Percentiles rank a stretch among this genome's conserved stretches.
Evolutionary conservation across 2,888 invertebrate genomes (phyloP).

Genomic region (Tricholauxania praeusta): DNA sequence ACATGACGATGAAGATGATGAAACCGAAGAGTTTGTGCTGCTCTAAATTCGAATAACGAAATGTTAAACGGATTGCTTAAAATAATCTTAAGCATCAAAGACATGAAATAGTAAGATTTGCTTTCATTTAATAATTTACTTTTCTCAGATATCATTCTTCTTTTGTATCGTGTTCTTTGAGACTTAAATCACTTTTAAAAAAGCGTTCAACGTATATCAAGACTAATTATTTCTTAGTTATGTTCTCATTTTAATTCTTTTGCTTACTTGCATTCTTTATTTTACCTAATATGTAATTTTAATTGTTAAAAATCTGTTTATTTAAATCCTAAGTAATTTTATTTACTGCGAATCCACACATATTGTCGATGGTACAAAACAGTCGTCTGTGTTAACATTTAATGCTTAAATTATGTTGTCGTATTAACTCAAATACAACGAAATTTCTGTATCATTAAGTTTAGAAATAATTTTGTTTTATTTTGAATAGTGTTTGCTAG

Average conservation of each 20-base stretch:
- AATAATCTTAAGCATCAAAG: background rate
- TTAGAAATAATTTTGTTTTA: background rate
- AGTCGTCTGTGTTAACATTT: slow-evolving; percentile 2
- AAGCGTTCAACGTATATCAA: slow-evolving; percentile 53
- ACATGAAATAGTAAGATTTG: slow-evolving; percentile 4
- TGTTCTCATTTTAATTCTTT: slow-evolving; percentile 9
- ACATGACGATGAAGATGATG: slow-evolving; percentile 75
- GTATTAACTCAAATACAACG: background rate
- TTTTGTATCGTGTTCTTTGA: background rate
- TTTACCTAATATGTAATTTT: slow-evolving; percentile 26
- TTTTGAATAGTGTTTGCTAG: too few species aligned
- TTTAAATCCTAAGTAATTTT: slow-evolving; percentile 13
- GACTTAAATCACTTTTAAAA: slow-evolving; percentile 3
- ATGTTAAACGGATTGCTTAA: background rate
- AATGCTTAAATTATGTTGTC: slow-evolving; percentile 7
- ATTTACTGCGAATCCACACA: slow-evolving; percentile 11
- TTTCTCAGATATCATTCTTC: too few species aligned
- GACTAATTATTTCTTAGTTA: slow-evolving; percentile 51
- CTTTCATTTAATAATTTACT: slow-evolving; percentile 5
- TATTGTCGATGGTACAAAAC: background rate
- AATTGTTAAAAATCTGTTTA: slow-evolving; percentile 18
- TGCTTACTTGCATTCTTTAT: slow-evolving; percentile 7
- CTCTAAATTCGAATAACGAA: too few species aligned
- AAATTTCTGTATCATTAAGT: background rate
- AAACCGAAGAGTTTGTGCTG: slow-evolving; percentile 81